Evolutionary conservation across 2,113 vertebrate genomes (phyloP).

Genomic region (Odocoileus virginianus): DNA sequence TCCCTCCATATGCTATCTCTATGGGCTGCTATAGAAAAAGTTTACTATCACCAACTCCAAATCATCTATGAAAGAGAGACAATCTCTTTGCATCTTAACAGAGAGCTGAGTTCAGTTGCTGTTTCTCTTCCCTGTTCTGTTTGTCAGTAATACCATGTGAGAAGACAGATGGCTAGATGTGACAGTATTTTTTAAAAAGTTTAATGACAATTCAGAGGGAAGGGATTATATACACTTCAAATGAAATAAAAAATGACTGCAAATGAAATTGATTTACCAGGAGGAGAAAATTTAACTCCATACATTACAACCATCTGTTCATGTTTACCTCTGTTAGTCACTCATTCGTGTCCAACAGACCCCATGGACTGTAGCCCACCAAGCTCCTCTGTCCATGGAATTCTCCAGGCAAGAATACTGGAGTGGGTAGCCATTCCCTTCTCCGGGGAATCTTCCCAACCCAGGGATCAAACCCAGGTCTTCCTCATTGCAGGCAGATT

Average conservation of each 20-base stretch:
- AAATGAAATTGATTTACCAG: not conserved
- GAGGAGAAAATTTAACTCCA: not conserved
- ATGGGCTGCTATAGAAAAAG: not conserved
- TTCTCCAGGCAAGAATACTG: not conserved
- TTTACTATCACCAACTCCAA: not conserved
- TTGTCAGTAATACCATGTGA: not conserved
- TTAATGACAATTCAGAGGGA: not conserved
- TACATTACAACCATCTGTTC: not conserved
- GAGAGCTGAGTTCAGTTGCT: not conserved
- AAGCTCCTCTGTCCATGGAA: not conserved
- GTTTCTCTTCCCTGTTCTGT: not conserved
- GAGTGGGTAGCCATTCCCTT: not conserved
- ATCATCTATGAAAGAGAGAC: not conserved
- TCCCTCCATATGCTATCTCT: not conserved
- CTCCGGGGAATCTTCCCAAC: not conserved
- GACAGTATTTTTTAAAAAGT: not conserved
- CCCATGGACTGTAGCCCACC: not conserved
- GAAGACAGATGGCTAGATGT: not conserved
- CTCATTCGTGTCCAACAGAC: accelerated
- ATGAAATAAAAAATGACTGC: not conserved
- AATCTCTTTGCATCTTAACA: not conserved
- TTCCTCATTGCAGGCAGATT: not conserved
- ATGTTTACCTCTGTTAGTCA: not conserved
- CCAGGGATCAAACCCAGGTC: not conserved
- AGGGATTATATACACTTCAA: not conserved